Conservation (phyloP, 2,113 vertebrate genomes). For the Archocentrus centrarchus region DNA sequence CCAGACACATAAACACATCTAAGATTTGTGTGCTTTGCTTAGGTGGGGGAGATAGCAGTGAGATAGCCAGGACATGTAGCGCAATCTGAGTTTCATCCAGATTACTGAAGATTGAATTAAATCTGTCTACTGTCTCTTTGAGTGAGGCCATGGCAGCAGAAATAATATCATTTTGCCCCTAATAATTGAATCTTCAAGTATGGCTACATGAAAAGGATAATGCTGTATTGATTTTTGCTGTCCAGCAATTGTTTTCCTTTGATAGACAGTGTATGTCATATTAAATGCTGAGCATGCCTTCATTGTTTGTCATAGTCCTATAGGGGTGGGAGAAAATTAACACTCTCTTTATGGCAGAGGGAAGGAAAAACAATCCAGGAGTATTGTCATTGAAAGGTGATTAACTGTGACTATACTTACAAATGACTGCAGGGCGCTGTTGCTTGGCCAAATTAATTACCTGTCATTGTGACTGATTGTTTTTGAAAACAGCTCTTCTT, state of each 20-base stretch:
- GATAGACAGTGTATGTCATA: slow-evolving; percentile 39
- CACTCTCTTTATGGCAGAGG: slow-evolving; percentile 37
- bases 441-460: slow-evolving; percentile 78
- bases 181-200: slow-evolving; percentile 69
- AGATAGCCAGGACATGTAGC: background rate
- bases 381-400: slow-evolving; percentile 75
- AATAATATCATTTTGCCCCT: slow-evolving; percentile 48
- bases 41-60: background rate
- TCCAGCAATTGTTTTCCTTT: slow-evolving; percentile 57
- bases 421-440: slow-evolving; percentile 65
- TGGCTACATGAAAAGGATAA: slow-evolving; percentile 64
- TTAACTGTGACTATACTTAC: slow-evolving; percentile 73
- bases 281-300: slow-evolving; percentile 45
- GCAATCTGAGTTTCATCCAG: slow-evolving; percentile 3
- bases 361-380: slow-evolving; percentile 51
- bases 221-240: slow-evolving; percentile 57
- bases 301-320: slow-evolving; percentile 33
- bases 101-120: slow-evolving; percentile 16
- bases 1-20: background rate
- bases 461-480: slow-evolving; percentile 77
- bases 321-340: slow-evolving; percentile 48
- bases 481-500: slow-evolving; percentile 66
- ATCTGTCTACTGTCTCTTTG: slow-evolving; percentile 16
- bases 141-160: slow-evolving; percentile 18
- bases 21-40: background rate